These are phyloP conservation scores for Sebastes iracundus DNA, from an alignment of 2,797 vertebrate genomes.

Conservation along the genomic window DNA sequence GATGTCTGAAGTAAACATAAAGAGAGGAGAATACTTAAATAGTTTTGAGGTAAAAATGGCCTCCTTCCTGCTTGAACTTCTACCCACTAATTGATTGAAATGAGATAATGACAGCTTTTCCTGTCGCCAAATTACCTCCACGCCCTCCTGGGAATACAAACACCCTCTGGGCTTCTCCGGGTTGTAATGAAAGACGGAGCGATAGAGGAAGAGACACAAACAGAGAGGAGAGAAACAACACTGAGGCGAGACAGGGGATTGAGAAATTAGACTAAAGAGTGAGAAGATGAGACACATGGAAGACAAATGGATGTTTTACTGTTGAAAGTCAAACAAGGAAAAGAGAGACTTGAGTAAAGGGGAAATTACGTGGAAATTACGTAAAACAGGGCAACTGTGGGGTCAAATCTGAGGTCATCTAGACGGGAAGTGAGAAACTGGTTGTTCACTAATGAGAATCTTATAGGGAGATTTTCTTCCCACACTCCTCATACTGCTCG, in stretches of 20 bases:
- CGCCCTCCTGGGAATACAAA: constrained; percentile 64
- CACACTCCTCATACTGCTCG: constrained; percentile 6
- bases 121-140: constrained; percentile 68
- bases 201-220: constrained; percentile 14
- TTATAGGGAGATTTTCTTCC: constrained; percentile 20
- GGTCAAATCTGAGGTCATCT: constrained; percentile 49
- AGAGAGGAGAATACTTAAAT: not conserved
- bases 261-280: not conserved
- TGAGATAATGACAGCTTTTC: constrained; percentile 78
- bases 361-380: constrained; percentile 2
- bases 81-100: constrained; percentile 74
- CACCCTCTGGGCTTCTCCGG: constrained; percentile 47
- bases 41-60: constrained; percentile 30
- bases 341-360: not conserved
- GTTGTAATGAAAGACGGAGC: constrained; percentile 23
- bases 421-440: constrained; percentile 47
- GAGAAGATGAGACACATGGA: constrained; percentile 6
- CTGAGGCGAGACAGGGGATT: not conserved
- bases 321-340: not conserved
- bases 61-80: constrained; percentile 59
- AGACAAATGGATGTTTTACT: not conserved
- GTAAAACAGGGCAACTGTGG: constrained; percentile 28
- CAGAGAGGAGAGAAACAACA: not conserved
- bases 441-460: constrained; percentile 40
- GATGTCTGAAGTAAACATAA: not conserved